Percentiles rank a stretch among this genome's conserved stretches.
These are phyloP conservation scores for Scaptomyza tumidula DNA, from an alignment of 2,888 invertebrate genomes.

Conservation along the genomic window DNA sequence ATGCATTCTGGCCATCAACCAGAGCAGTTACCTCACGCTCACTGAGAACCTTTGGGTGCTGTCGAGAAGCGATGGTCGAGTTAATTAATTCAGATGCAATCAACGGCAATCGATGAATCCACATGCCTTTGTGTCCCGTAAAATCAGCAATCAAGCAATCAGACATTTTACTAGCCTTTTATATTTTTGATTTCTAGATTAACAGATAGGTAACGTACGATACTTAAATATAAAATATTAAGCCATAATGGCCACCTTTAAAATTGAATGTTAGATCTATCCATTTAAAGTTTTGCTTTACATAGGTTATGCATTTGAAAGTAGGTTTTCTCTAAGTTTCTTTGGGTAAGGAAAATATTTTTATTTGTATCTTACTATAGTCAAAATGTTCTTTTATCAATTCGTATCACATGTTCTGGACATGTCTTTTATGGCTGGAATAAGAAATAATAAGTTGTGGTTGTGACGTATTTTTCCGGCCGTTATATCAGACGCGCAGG, in stretches of 20 bases:
- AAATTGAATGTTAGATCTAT: no score
- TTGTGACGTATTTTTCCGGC: fast-evolving
- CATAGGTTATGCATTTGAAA: no score
- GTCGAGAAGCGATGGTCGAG: conserved; percentile 20
- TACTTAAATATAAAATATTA: no score
- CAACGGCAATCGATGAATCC: conserved; percentile 52
- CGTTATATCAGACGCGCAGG: background rate
- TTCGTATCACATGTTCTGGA: no score
- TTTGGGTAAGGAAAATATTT: no score
- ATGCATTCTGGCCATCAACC: conserved; percentile 55
- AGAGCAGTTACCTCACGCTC: conserved; percentile 43
- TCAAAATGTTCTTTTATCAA: no score
- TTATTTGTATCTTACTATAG: no score
- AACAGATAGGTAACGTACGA: no score
- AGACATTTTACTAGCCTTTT: conserved; percentile 57
- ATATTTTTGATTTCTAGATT: no score
- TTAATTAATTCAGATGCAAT: conserved; percentile 52
- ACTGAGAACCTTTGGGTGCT: conserved; percentile 30
- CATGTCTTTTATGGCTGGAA: fast-evolving
- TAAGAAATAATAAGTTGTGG: background rate
- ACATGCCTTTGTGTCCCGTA: conserved; percentile 49
- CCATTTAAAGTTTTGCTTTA: no score
- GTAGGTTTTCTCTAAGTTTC: no score
- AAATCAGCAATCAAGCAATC: conserved; percentile 58
- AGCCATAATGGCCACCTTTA: no score